These are phyloP conservation scores for Arion vulgaris DNA, from an alignment of 1,140 invertebrate genomes.

Conservation along the genomic window DNA sequence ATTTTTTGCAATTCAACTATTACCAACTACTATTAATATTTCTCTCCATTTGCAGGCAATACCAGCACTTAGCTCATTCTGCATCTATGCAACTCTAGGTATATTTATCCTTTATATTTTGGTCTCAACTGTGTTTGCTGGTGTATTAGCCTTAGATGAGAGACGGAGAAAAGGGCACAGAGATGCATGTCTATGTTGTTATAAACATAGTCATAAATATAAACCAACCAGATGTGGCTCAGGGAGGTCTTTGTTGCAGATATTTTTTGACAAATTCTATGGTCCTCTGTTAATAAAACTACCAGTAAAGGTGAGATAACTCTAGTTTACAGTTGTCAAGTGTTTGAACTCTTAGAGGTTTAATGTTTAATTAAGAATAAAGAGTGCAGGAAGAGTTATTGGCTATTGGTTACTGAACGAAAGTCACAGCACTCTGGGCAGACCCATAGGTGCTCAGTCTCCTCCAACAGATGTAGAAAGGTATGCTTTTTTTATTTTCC, in stretches of 20 bases:
- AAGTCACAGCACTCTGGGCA: no score
- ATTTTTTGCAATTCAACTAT: no score
- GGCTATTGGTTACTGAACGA: no score
- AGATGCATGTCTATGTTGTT: conserved; percentile 81
- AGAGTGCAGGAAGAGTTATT: background rate
- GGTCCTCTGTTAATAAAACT: conserved; percentile 73
- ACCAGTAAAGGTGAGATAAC: conserved; percentile 70
- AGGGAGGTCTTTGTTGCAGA: conserved; percentile 70
- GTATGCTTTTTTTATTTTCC: no score
- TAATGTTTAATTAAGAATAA: background rate
- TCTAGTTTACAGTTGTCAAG: background rate
- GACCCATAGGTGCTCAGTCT: no score
- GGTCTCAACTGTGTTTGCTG: conserved; percentile 85
- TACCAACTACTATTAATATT: conserved; percentile 4
- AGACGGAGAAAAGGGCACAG: conserved; percentile 77
- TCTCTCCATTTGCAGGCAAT: conserved; percentile 77
- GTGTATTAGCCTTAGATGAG: conserved; percentile 82
- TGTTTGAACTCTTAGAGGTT: background rate
- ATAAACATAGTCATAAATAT: conserved; percentile 75
- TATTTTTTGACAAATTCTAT: conserved; percentile 74
- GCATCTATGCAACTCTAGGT: conserved; percentile 68
- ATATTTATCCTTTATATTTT: conserved; percentile 80
- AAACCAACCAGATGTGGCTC: conserved; percentile 74
- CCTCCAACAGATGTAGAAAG: no score
- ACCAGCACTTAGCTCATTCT: conserved; percentile 88